Evolutionary conservation across 1,140 invertebrate species (phyloP), one percentile per base, ranked within the genome.

Genomic region (Melipona quadrifasciata): DNA sequence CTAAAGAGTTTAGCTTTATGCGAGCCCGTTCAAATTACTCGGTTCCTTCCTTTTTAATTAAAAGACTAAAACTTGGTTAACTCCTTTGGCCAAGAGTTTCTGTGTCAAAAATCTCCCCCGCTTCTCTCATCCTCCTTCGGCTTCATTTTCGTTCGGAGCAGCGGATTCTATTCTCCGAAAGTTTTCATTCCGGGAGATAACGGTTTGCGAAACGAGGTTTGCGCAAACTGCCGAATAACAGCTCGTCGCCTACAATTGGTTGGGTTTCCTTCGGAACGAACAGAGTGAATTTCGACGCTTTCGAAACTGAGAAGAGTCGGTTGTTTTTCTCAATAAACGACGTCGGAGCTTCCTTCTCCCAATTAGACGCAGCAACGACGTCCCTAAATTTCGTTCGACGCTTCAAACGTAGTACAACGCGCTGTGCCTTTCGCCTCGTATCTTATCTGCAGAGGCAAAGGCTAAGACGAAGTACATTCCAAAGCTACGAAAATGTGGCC

Each of bases 401-500:
- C 1, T 14, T 82, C 17, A 51, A 19, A 47, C 47, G 53, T 39
- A 67, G 72, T 57, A 14, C 39, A 47, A 47, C 39, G 6, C 39
- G 8, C 31, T 68, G 53, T 31, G 57, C 24, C 8, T 82, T 76
- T 39, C 16, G 34, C 51, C 21, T 55, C 11, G 47, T 76, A 82
- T 82, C 80, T 82, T 82, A 82, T 82, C 80, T 57, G 61, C 57
- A 1, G 61, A 82, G 51, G 16, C 72, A 76, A 82, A 82, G 80
- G 80, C 80, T 82, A 82, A 82, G 11, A 74, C 57, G 80, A 76
- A 82, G 80, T 61, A 82, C 73, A 68, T 55, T 12, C n/a, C 39
- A 47, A 16, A 75, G 21, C 64, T 19, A 71, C 19, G 67, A 64
- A 53, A 24, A n/a, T 70, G 27, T 34, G 61, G n/a, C 68, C 11